phyloP scores from a whole-genome alignment of 2,888 invertebrate species.

The Adelognathus sp. region DNA sequence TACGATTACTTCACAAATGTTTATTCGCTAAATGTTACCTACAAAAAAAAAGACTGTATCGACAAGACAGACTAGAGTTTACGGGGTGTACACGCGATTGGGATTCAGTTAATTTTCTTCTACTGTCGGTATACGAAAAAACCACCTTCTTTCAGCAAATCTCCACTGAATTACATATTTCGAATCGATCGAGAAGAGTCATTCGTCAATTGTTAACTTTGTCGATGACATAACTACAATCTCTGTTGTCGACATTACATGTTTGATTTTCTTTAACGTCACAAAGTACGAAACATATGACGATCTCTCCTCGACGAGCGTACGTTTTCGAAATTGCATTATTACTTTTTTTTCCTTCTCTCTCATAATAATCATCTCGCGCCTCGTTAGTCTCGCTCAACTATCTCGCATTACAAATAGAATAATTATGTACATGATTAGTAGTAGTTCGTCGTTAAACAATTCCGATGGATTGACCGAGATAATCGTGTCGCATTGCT shows the following conservation, averaged over 20 bases:
- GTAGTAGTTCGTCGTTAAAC: slow-evolving; percentile 40
- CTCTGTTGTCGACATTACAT: not conserved
- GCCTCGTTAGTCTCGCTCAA: slow-evolving; percentile 44
- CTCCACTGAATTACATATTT: slow-evolving; percentile 42
- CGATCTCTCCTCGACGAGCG: not conserved
- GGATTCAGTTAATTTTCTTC: slow-evolving; percentile 55
- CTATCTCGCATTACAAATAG: slow-evolving; percentile 61
- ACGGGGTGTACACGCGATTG: slow-evolving; percentile 61
- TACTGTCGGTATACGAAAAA: not conserved
- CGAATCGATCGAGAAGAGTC: not conserved
- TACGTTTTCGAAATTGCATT: slow-evolving; percentile 39
- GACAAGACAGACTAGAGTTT: slow-evolving; percentile 66
- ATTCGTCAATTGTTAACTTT: not conserved
- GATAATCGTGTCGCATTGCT: slow-evolving; percentile 19
- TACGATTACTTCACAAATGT: slow-evolving; percentile 49
- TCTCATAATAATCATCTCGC: slow-evolving; percentile 33
- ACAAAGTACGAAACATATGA: not conserved
- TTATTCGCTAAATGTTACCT: slow-evolving; percentile 55
- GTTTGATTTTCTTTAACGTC: slow-evolving; percentile 1
- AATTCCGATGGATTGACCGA: slow-evolving; percentile 46
- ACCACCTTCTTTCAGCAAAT: slow-evolving; percentile 52
- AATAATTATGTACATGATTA: slow-evolving; percentile 58
- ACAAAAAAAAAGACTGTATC: slow-evolving; percentile 61
- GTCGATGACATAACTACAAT: not conserved
- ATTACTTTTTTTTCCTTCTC: slow-evolving; percentile 17